Base-by-base conservation (phyloP, 1,140 invertebrate species). In the Zaprionus africanus region DNA sequence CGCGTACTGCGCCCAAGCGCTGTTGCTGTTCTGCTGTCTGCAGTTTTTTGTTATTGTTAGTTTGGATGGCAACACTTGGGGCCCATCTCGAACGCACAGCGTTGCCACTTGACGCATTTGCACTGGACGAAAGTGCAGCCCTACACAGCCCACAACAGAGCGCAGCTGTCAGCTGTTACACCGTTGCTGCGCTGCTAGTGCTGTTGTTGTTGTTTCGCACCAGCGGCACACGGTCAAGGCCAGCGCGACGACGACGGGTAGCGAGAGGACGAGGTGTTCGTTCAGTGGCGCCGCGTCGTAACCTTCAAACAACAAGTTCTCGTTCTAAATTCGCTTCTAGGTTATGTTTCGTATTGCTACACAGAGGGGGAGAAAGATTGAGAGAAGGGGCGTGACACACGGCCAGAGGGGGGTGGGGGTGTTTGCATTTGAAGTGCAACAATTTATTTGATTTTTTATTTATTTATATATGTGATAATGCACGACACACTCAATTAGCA, bases 121-220 rank as follows among this genome's bases (percentile, higher is more conserved):
- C 43, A 76, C 46, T 22, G 62, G 62, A 46, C 51, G 69, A 78
- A 83, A 88, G 57, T 82, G 78, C 69, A 83, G 63, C 38, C 31
- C 31, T 34, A 34, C 68, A 43, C 36, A 31, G 28, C 28, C 28
- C 7, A 31, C 28, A 31, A 31, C 28, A 60, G 53, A 38, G 53
- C 60, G 81, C 81, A 90, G 81, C 85, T 88, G 81, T 88, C 84
- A 88, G 84, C 84, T 88, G 84, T 87, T 87, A 67, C 71, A 73
- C 77, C 80, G 79, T 86, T 46, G 41, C 41, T 46, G 41, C 41
- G 41, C n/a, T 46, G 41, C n/a, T 46, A 46, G n/a, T 46, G 41
- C 41, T 43, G 59, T 72, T 70, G 41, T 71, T 64, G 34, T 69
- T 60, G 75, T 71, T 34, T 77, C 46, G 70, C 56, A 59, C 41